These are phyloP conservation scores for Lordiphosa clarofinis DNA, from an alignment of 1,140 invertebrate genomes.

Conservation along the genomic window DNA sequence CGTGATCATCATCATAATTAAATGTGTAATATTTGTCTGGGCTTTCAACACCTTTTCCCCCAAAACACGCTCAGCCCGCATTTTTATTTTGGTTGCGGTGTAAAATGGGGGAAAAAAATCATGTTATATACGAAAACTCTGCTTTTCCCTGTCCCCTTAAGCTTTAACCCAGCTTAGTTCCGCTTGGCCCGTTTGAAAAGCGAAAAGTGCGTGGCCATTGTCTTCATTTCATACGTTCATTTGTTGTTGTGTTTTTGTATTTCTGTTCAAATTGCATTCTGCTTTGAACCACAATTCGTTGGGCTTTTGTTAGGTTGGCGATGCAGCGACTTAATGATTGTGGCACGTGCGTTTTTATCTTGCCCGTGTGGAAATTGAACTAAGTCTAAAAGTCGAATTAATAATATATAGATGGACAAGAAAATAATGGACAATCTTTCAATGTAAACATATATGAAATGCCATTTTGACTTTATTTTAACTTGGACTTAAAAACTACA, in stretches of 20 bases:
- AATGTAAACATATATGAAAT: no score
- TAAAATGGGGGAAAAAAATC: slow-evolving; percentile 63
- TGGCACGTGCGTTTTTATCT: slow-evolving; percentile 49
- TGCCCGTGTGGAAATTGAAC: slow-evolving; percentile 48
- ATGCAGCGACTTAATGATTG: slow-evolving; percentile 4
- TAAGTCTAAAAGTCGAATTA: slow-evolving; percentile 5
- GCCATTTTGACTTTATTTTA: no score
- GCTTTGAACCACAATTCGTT: slow-evolving; percentile 38
- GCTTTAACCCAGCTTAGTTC: slow-evolving; percentile 33
- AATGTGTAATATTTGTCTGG: slow-evolving; percentile 69
- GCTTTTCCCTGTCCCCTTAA: slow-evolving; percentile 17
- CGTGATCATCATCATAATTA: slow-evolving; percentile 50
- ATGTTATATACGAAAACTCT: slow-evolving; percentile 54
- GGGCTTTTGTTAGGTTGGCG: background rate
- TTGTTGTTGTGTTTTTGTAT: slow-evolving; percentile 38
- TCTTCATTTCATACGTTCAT: slow-evolving; percentile 33
- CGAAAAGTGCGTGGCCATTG: slow-evolving; percentile 61
- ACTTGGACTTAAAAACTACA: no score
- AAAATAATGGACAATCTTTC: no score
- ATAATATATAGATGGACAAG: no score
- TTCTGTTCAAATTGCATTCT: slow-evolving; percentile 37
- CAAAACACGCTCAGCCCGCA: slow-evolving; percentile 1
- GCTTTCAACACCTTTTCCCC: slow-evolving; percentile 58
- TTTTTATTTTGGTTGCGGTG: slow-evolving; percentile 3
- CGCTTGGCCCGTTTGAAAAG: slow-evolving; percentile 59